Percentiles rank a stretch among this genome's conserved stretches.
phyloP scores from a whole-genome alignment of 1,140 invertebrate genomes.

The Diorhabda elongata region DNA sequence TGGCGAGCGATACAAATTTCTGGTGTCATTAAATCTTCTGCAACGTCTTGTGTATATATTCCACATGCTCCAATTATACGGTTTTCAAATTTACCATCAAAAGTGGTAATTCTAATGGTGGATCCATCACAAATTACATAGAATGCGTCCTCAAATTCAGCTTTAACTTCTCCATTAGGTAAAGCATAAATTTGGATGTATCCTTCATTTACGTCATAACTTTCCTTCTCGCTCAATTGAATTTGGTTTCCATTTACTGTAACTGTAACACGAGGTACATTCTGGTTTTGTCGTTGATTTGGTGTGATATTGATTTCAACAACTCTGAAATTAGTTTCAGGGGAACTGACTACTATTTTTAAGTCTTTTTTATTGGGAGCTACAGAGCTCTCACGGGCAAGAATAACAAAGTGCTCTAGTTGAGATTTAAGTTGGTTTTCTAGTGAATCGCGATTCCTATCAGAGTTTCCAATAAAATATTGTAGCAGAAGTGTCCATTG shows the following conservation, averaged over 20 bases:
- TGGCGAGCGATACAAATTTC: constrained; percentile 52
- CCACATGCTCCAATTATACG: constrained; percentile 62
- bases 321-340: constrained; percentile 30
- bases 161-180: constrained; percentile 49
- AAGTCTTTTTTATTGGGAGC: constrained; percentile 46
- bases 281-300: not conserved
- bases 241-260: constrained; percentile 43
- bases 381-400: constrained; percentile 41
- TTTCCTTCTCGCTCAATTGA: constrained; percentile 32
- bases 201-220: constrained; percentile 35
- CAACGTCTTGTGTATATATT: constrained; percentile 53
- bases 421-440: constrained; percentile 40
- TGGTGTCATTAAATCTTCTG: constrained; percentile 58
- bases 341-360: constrained; percentile 38
- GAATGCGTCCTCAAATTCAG: constrained; percentile 51
- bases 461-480: constrained; percentile 43
- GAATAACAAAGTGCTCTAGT: constrained; percentile 44
- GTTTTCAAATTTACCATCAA: constrained; percentile 48
- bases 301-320: constrained; percentile 42
- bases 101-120: constrained; percentile 49
- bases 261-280: constrained; percentile 33
- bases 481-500: constrained; percentile 61
- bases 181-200: constrained; percentile 51
- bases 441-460: constrained; percentile 37
- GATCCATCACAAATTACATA: constrained; percentile 54